These are phyloP conservation scores for Xanthorhoe designata DNA, from an alignment of 2,888 invertebrate species.

Conservation along the genomic window DNA sequence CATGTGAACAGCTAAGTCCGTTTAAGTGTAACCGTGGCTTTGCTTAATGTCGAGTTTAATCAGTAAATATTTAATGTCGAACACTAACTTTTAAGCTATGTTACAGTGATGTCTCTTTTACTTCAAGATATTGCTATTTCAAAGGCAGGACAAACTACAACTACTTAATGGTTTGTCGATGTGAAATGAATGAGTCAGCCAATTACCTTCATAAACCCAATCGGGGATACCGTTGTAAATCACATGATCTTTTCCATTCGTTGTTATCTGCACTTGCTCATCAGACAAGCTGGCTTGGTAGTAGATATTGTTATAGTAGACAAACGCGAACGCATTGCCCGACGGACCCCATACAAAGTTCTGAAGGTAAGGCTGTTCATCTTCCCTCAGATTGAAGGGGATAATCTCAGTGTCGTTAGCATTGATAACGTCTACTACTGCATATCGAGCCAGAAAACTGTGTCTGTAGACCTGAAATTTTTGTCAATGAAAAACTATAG, in stretches of 20 bases:
- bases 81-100: too few species aligned
- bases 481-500: neutral
- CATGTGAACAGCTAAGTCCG: too few species aligned
- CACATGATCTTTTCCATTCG: slow-evolving; percentile 85
- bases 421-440: slow-evolving; percentile 87
- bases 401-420: slow-evolving; percentile 65
- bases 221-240: slow-evolving; percentile 95
- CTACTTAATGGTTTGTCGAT: neutral
- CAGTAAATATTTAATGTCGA: too few species aligned
- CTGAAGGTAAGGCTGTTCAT: slow-evolving; percentile 83
- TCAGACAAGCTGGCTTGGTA: slow-evolving; percentile 86
- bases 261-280: slow-evolving; percentile 86
- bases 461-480: slow-evolving; percentile 89
- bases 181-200: neutral
- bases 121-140: too few species aligned
- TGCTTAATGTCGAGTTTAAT: too few species aligned
- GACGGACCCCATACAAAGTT: slow-evolving; percentile 92
- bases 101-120: too few species aligned
- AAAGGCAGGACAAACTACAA: too few species aligned
- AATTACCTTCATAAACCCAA: slow-evolving; percentile 96
- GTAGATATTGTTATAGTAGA: slow-evolving; percentile 91
- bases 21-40: too few species aligned
- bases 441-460: slow-evolving; percentile 91
- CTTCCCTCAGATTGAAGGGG: slow-evolving; percentile 58
- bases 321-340: slow-evolving; percentile 90